Base-by-base conservation (phyloP, 2,113 vertebrate genomes). In the Tupaia tana region DNA sequence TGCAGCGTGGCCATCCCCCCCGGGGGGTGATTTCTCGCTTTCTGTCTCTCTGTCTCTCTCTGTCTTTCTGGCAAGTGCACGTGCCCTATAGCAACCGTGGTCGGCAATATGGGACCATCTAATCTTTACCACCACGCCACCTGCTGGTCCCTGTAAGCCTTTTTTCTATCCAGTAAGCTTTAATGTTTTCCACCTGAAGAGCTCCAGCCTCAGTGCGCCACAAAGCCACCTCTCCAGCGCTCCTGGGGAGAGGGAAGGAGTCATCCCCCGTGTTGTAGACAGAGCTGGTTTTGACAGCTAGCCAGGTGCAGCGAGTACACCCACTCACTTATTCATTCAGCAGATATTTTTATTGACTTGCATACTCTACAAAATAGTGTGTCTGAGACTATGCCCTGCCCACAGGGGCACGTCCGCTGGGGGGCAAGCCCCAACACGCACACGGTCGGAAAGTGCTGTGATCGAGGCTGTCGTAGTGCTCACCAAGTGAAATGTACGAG, bases 311-410 rank as follows among this genome's bases (percentile, higher is more conserved):
- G 0, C 12, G 82, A 92, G 34, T 34, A 43, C 58, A 59, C 73
- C 63, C 81, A 18, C 73, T 78, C 82, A 24, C 59, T 80, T 90
- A 66, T n/a, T 92, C 91, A 93, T 78, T 43, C 67, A 20, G 56
- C 71, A 92, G 85, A n/a, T 82, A 88, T 86, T 92, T 96, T 95
- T 96, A 97, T 29, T 66, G 89, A 66, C 78, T 78, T 74, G 94
- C 94, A 73, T 92, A 43, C 82, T 86, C 78, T 15, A 20, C 67
- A 84, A 78, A 95, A 79, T 3, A 63, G 66, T 31, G 20, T 9
- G 58, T 24, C 7, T 80, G 93, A 95, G 92, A 95, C 77, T 31
- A 25, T 85, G 79, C 70, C 94, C 96, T 89, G 93, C 96, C 94
- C 91, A 75, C 64, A 19, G 91, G 54, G 59, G 25, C 73, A n/a